These are phyloP conservation scores for Pocillopora damicornis DNA, from an alignment of 64 coral and sea anemone genomes.

Conservation along the genomic window DNA sequence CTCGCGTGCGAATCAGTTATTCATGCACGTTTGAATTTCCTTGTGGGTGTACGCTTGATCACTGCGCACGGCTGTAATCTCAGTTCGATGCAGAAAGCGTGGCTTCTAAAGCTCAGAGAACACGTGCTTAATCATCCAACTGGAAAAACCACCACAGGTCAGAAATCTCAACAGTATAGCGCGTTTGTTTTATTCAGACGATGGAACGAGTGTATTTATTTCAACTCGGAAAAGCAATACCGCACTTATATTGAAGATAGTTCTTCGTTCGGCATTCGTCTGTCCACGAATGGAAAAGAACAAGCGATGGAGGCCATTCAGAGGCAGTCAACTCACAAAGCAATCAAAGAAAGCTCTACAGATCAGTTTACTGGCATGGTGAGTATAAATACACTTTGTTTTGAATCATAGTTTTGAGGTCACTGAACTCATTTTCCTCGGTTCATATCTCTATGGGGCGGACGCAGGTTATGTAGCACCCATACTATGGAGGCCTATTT, in stretches of 20 bases:
- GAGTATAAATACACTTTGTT: neutral
- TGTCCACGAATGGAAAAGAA: neutral
- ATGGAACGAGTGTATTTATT: neutral
- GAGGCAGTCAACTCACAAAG: neutral
- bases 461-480: neutral
- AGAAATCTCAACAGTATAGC: neutral
- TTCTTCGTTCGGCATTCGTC: neutral
- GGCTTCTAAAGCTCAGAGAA: neutral
- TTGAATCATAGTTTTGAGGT: neutral
- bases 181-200: neutral
- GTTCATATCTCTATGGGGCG: neutral
- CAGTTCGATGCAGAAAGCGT: neutral
- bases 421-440: neutral
- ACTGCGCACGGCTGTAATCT: neutral
- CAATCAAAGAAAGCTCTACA: neutral
- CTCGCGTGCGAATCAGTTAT: neutral
- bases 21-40: slow-evolving; percentile 6
- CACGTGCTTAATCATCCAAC: neutral
- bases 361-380: slow-evolving; percentile 3
- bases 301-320: neutral
- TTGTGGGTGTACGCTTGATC: neutral
- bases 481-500: neutral
- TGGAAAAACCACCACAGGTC: too few relatives aligned
- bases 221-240: neutral
- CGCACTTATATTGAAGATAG: neutral